Base-by-base conservation (phyloP, 2,888 invertebrate species). In the Brachylomia viminalis region DNA sequence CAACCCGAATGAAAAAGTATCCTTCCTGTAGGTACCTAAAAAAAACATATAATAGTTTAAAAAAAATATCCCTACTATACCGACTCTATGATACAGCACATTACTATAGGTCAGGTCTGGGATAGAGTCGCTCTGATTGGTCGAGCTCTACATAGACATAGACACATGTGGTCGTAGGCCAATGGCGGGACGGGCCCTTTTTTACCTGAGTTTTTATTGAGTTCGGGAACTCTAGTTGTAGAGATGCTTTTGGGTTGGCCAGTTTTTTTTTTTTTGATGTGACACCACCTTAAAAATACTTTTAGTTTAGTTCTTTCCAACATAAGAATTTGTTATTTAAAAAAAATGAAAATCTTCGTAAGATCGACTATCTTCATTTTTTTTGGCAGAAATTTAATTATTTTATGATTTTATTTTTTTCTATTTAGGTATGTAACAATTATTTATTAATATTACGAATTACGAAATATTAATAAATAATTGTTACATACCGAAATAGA, bases 121-220 rank as follows among this genome's bases (percentile, higher is more conserved):
- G 58, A 65, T 52, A 69, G 47, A 45, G 54, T 15, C 27, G 52
- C 38, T 61, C 56, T 8, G 27, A 86, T 86, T 86, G 86, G 86
- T 68, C 66, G 75, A 5, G 0, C 13, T n/a, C 47, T 79, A 85
- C 75, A 85, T 79, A 84, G 73, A 67, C 56, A 78, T 86, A 73
- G 79, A 79, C n/a, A 68, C 38, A 71, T 75, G 42, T 68, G 80
- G 68, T 62, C 59, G 71, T 80, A 77, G 85, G 33, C 86, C 86
- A 86, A 87, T 86, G 17, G 82, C 64, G 66, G 20, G 15, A 5
- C 13, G n/a, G 49, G 59, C 33, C 75, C 83, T 66, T 74, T 74
- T 45, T 59, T 86, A 87, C 87, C 86, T 87, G 87, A 20, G 45
- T 85, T 82, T 77, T 86, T 85, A 72, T 77, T 52, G 3, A 0